Evolutionary conservation across 2,113 vertebrate genomes (phyloP).

Genomic region (Numida meleagris): DNA sequence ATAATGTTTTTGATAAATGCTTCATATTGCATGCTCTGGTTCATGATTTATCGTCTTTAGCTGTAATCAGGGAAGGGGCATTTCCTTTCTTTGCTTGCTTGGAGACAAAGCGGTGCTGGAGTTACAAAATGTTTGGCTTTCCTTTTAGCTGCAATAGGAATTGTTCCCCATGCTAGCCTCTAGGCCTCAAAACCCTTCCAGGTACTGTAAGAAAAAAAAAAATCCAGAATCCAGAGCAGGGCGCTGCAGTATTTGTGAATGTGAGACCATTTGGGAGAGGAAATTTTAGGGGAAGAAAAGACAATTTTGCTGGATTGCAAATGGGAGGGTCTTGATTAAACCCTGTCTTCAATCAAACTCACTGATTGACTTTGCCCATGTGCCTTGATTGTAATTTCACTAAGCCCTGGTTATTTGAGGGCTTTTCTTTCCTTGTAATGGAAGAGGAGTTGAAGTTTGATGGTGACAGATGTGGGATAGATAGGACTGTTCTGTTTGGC

Average conservation of each 20-base stretch:
- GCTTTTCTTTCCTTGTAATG: not conserved
- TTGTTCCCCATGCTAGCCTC: not conserved
- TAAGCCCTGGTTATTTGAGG: not conserved
- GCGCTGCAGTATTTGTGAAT: not conserved
- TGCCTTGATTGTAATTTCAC: not conserved
- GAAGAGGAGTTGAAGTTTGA: not conserved
- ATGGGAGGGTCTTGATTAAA: not conserved
- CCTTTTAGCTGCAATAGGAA: not conserved
- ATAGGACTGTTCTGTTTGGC: not conserved
- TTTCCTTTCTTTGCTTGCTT: not conserved
- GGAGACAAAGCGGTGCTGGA: not conserved
- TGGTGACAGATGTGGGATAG: not conserved
- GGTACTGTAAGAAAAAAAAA: not conserved
- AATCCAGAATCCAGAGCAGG: not conserved
- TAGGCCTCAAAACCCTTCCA: not conserved
- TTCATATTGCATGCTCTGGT: not conserved
- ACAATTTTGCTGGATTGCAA: not conserved
- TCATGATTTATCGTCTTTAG: not conserved
- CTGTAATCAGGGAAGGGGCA: not conserved
- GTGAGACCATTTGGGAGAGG: not conserved
- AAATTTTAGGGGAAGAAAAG: not conserved
- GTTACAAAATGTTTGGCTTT: not conserved
- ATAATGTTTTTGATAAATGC: constrained; percentile 14
- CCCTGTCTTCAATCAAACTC: not conserved
- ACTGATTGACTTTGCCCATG: not conserved